Base-by-base conservation (phyloP, 2,888 invertebrate species). In the Tholera decimalis region DNA sequence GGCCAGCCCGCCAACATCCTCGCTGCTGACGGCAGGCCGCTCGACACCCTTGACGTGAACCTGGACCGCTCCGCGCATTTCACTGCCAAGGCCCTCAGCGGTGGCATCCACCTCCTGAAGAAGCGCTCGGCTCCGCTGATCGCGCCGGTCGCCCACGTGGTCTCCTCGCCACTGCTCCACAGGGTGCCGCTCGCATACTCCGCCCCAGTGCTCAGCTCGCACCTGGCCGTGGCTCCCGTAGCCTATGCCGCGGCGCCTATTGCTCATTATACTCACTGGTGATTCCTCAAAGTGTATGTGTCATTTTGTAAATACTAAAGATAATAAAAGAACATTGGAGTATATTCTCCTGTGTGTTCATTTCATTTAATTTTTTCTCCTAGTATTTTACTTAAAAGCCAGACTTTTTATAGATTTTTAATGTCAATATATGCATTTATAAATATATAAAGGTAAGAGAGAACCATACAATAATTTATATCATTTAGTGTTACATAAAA, bases 41-140 rank as follows among this genome's bases (percentile, higher is more conserved):
- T 94, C 41, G 94, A 95, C 77, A 95, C 95, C 37, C 78, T 94
- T 59, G 92, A 92, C 50, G 94, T 94, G 33, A 94, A 94, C 86
- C 73, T 93, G 82, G 94, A 93, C 82, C 91, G 92, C 58, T 91
- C 91, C n/a, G 91, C 90, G 13, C 93, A 93, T 81, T 78, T 82
- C 70, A 90, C 92, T 49, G 92, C 93, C n/a, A 89, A 89, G 75
- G 90, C 92, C 33, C 79, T 92, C 7, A 59, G 41, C 15, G 59
- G 72, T n/a, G 84, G 81, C 15, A 80, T 84, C 58, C 92, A 91
- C 77, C 61, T 88, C 39, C 82, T 92, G 71, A 91, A 86, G 87
- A 94, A 92, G 80, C 92, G 91, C 49, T 93, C 92, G 24, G 28
- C 83, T 73, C 70, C 69, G 33, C 73, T 41, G 72, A 70, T 62